Evolutionary conservation across 2,113 vertebrate species (phyloP).

Genomic region (Amblyornis subalaris): DNA sequence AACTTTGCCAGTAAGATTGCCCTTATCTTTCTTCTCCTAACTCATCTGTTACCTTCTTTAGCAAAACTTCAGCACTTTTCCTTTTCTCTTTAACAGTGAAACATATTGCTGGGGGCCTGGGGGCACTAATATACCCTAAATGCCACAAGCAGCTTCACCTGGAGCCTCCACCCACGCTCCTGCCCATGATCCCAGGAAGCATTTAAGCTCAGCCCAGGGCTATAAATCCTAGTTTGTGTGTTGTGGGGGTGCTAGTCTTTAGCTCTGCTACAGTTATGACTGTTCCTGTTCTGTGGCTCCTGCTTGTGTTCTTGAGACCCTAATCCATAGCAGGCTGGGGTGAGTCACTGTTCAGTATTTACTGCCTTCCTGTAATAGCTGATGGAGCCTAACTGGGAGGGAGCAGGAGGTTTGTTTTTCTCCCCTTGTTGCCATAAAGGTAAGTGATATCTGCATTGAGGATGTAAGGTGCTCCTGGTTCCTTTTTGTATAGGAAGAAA

Average conservation of each 20-base stretch:
- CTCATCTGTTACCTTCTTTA: accelerated
- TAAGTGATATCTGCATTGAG: not conserved
- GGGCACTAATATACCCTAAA: not conserved
- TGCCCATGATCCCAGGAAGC: not conserved
- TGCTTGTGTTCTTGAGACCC: accelerated
- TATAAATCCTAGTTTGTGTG: accelerated
- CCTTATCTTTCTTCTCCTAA: not conserved
- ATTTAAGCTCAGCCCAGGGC: not conserved
- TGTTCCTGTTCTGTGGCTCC: accelerated
- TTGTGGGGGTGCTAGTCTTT: accelerated
- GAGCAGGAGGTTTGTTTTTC: accelerated
- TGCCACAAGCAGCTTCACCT: not conserved
- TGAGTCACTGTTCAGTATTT: not conserved
- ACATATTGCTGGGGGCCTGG: accelerated
- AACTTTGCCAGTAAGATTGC: not conserved
- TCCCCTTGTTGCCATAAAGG: accelerated
- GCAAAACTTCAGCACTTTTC: not conserved
- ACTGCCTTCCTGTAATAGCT: accelerated
- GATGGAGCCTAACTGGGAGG: not conserved
- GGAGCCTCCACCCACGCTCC: not conserved
- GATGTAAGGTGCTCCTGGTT: not conserved
- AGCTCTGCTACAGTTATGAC: accelerated
- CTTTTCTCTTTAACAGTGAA: not conserved
- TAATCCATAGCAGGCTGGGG: accelerated
- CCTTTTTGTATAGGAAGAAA: not conserved